Evolutionary conservation across 2,113 vertebrate genomes (phyloP).

Genomic region (Balaenoptera acutorostrata): DNA sequence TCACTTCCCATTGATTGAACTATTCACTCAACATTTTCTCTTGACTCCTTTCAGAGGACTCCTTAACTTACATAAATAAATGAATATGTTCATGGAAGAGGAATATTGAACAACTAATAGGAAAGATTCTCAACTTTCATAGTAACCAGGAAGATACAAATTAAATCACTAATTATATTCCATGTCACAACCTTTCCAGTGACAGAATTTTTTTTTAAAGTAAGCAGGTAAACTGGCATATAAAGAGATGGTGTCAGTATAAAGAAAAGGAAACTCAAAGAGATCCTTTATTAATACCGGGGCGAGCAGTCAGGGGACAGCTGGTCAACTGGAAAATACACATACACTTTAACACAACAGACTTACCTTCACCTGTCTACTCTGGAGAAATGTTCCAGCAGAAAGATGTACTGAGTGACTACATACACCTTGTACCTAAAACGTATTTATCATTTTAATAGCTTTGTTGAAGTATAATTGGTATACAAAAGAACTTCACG

Average conservation of each 20-base stretch:
- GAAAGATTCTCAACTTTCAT: neutral
- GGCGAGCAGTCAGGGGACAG: neutral
- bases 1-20: neutral
- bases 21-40: neutral
- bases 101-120: neutral
- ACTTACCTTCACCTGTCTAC: neutral
- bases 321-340: neutral
- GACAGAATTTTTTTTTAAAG: neutral
- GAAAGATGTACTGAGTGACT: neutral
- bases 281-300: neutral
- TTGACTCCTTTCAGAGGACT: neutral
- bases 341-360: accelerated
- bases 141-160: neutral
- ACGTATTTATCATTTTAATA: neutral
- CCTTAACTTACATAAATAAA: neutral
- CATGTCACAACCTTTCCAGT: neutral
- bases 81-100: neutral
- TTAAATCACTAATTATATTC: neutral
- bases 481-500: neutral
- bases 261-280: neutral
- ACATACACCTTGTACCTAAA: neutral
- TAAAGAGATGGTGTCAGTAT: neutral
- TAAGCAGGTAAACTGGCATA: neutral
- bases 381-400: neutral
- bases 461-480: neutral